Conservation (phyloP, 2,888 invertebrate genomes). For the Noctua pronuba region DNA sequence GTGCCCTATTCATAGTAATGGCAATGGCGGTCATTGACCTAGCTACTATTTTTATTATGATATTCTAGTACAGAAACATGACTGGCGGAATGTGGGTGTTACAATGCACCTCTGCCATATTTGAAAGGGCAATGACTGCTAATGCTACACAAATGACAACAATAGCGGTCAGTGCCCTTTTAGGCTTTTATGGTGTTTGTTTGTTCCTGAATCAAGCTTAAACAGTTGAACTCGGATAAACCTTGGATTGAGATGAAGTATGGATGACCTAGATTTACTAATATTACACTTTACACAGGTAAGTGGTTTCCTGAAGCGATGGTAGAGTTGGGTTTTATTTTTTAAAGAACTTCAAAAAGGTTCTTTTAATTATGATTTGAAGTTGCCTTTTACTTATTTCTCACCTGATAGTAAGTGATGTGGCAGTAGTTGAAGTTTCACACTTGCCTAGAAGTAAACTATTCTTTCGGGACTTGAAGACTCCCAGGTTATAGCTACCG, state of each 20-base stretch:
- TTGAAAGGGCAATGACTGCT: not conserved
- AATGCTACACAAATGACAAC: not conserved
- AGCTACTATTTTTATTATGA: not conserved
- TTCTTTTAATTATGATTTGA: not conserved
- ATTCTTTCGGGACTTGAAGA: conserved; percentile 4
- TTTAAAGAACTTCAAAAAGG: not conserved
- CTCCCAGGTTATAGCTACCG: conserved; percentile 5
- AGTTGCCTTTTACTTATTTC: not conserved
- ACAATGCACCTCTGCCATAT: not conserved
- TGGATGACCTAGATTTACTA: not conserved
- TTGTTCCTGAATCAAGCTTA: not conserved
- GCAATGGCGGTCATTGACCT: not conserved
- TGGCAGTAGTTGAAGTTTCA: not conserved
- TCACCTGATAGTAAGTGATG: conserved; percentile 16
- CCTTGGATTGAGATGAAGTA: not conserved
- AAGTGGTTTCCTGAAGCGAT: not conserved
- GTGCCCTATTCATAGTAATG: not conserved
- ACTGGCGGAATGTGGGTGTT: not conserved
- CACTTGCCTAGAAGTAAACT: not conserved
- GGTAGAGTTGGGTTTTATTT: not conserved
- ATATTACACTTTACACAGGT: not conserved
- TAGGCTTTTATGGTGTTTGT: not conserved
- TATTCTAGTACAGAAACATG: not conserved
- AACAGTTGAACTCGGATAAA: not conserved
- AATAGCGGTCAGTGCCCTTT: not conserved